These are phyloP conservation scores for Tachystola acroxantha DNA, from an alignment of 2,888 invertebrate species.

Conservation along the genomic window DNA sequence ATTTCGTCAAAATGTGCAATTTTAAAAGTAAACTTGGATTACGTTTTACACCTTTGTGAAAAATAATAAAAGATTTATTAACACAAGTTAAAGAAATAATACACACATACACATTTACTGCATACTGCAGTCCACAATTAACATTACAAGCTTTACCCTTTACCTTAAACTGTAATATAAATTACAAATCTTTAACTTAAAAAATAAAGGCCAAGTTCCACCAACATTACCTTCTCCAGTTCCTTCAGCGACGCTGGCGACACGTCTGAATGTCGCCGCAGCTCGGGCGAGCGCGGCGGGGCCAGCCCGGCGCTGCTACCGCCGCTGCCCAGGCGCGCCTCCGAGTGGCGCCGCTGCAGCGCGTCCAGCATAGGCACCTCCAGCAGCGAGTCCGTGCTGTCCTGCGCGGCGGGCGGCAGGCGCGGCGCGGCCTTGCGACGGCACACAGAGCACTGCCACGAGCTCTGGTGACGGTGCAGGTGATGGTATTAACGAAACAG, in stretches of 20 bases:
- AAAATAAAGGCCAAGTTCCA: too few relatives aligned
- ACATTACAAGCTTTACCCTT: too few relatives aligned
- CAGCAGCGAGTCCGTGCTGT: slow-evolving; percentile 90
- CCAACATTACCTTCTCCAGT: slow-evolving; percentile 86
- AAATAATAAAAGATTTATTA: too few relatives aligned
- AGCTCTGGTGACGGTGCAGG: slow-evolving; percentile 70
- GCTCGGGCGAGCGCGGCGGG: slow-evolving; percentile 90
- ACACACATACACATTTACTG: too few relatives aligned
- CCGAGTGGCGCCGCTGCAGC: slow-evolving; percentile 89
- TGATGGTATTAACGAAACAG: too few relatives aligned
- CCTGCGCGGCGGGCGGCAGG: slow-evolving; percentile 85
- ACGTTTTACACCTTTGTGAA: too few relatives aligned
- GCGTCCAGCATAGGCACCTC: slow-evolving; percentile 89
- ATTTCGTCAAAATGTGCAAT: too few relatives aligned
- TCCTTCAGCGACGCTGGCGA: slow-evolving; percentile 92
- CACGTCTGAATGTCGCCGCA: slow-evolving; percentile 90
- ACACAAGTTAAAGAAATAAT: too few relatives aligned
- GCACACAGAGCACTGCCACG: slow-evolving; percentile 94
- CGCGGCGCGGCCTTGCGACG: slow-evolving; percentile 89
- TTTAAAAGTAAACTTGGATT: too few relatives aligned
- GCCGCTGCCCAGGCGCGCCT: slow-evolving; percentile 77
- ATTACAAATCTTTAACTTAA: too few relatives aligned
- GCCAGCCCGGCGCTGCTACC: slow-evolving; percentile 81
- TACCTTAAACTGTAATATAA: too few relatives aligned
- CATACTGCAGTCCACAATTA: too few relatives aligned